These are phyloP conservation scores for Raphicerus campestris DNA, from an alignment of 2,113 vertebrate species.

Conservation along the genomic window DNA sequence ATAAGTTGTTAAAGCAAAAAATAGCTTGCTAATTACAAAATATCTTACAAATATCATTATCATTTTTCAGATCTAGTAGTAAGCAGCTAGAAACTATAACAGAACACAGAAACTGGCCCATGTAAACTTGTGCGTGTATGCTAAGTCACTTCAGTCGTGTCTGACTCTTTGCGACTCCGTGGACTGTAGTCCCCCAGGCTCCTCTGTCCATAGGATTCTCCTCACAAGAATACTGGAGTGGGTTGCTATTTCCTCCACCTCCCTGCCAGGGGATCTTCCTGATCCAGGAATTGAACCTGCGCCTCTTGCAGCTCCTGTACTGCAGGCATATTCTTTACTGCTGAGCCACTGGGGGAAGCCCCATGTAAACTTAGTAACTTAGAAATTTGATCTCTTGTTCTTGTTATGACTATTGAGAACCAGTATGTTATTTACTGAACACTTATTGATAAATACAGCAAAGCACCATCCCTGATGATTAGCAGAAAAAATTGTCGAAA, in stretches of 20 bases:
- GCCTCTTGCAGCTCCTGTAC: neutral
- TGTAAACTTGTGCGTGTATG: neutral
- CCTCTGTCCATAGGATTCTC: neutral
- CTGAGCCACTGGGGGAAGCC: neutral
- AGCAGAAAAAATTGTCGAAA: neutral
- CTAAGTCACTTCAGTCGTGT: rapidly evolving
- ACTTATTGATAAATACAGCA: neutral
- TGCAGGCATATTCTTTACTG: neutral
- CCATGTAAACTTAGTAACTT: neutral
- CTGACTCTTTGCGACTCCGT: neutral
- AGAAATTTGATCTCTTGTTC: neutral
- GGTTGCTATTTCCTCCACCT: neutral
- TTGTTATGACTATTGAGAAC: neutral
- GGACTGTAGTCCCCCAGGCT: neutral
- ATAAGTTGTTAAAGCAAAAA: neutral
- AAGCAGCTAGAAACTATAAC: neutral
- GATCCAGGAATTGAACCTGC: neutral
- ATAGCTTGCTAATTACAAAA: neutral
- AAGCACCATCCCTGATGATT: neutral
- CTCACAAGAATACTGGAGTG: neutral
- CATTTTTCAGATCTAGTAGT: neutral
- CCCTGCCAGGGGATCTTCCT: neutral
- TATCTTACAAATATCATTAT: neutral
- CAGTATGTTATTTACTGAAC: neutral
- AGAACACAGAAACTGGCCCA: neutral